These are phyloP conservation scores for Diabrotica balteata DNA, from an alignment of 2,888 invertebrate genomes.

Conservation along the genomic window DNA sequence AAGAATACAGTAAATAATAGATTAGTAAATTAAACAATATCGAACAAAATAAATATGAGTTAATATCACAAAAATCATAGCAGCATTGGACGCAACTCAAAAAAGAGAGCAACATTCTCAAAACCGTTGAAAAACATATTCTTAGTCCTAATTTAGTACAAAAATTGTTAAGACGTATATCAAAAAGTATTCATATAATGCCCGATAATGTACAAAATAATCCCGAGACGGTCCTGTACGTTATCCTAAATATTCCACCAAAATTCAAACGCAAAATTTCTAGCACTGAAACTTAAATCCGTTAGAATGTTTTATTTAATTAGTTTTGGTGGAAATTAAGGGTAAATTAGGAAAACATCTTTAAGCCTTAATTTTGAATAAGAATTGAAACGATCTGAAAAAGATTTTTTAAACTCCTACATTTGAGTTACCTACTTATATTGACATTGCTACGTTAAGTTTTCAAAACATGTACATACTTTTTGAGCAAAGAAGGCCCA, in stretches of 20 bases:
- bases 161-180: conserved; percentile 27
- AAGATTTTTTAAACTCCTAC: not conserved
- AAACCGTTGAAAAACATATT: conserved; percentile 4
- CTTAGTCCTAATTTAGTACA: conserved; percentile 29
- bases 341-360: too few relatives aligned
- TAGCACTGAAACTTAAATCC: too few relatives aligned
- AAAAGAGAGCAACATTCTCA: conserved; percentile 30
- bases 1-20: conserved; percentile 3
- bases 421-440: conserved; percentile 17
- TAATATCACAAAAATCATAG: conserved; percentile 41
- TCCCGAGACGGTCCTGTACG: not conserved
- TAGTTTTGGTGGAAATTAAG: too few relatives aligned
- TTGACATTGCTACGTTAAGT: conserved; percentile 23
- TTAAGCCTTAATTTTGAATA: not conserved
- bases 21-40: conserved; percentile 7
- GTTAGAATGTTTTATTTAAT: too few relatives aligned
- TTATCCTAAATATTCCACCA: conserved; percentile 2
- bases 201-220: conserved; percentile 29
- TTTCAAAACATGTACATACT: conserved; percentile 26
- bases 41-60: conserved; percentile 37
- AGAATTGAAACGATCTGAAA: not conserved
- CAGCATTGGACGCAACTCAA: conserved; percentile 30
- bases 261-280: not conserved
- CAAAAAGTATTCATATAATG: conserved; percentile 34
- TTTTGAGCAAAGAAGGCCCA: conserved; percentile 8